Conservation (phyloP, 2,113 vertebrate species). For the Smithornis capensis region DNA sequence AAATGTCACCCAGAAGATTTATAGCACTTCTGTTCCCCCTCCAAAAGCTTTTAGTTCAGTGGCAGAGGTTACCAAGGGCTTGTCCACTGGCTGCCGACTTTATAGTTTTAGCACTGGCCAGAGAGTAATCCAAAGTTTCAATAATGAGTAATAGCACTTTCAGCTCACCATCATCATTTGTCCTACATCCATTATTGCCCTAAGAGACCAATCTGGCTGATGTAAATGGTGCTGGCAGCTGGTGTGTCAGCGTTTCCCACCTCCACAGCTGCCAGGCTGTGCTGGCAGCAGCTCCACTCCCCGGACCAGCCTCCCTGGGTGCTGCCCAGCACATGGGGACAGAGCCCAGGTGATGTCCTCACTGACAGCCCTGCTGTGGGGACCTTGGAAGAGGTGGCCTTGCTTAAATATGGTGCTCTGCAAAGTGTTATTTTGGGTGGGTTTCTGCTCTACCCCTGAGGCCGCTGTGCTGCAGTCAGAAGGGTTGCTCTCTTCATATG, state of each 20-base stretch:
- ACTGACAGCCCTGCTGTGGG: fast-evolving
- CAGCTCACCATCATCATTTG: constrained; percentile 76
- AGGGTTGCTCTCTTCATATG: not conserved
- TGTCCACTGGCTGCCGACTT: constrained; percentile 41
- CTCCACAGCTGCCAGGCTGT: constrained; percentile 52
- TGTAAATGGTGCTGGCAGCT: constrained; percentile 71
- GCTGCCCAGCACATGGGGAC: fast-evolving
- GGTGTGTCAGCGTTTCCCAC: constrained; percentile 66
- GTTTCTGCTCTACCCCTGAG: not conserved
- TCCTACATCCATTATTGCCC: constrained; percentile 72
- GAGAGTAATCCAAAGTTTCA: constrained; percentile 63
- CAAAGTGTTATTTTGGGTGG: not conserved
- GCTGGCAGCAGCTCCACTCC: not conserved
- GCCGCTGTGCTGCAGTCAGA: not conserved
- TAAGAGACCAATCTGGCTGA: constrained; percentile 69
- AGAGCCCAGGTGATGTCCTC: not conserved
- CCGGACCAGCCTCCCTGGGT: not conserved
- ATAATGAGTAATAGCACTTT: constrained; percentile 73
- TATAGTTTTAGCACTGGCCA: constrained; percentile 55
- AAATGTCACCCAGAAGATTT: constrained; percentile 70
- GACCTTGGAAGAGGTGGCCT: not conserved
- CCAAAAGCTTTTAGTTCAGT: constrained; percentile 78
- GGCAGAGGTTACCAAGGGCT: constrained; percentile 71
- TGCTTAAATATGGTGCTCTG: not conserved
- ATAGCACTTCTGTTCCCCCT: constrained; percentile 70